phyloP scores from a whole-genome alignment of 1,140 invertebrate genomes.

The Oncopodura yosiiana region DNA sequence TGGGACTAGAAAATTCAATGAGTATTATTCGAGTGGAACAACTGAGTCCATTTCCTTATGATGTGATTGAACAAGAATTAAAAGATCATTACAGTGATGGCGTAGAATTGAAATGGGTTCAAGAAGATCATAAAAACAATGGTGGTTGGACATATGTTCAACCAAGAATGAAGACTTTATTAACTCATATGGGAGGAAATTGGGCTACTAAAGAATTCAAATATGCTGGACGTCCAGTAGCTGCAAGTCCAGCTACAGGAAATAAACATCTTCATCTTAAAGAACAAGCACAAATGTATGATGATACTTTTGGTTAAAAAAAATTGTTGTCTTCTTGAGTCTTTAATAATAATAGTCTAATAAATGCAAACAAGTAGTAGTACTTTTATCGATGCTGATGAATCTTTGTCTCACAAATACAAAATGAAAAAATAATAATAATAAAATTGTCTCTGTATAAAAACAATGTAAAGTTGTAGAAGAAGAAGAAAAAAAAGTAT shows the following conservation, averaged over 20 bases:
- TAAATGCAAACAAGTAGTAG: no score
- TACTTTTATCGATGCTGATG: no score
- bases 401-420: no score
- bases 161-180: conserved; percentile 72
- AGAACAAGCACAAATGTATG: conserved; percentile 46
- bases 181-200: conserved; percentile 29
- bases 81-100: conserved; percentile 1
- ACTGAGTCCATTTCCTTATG: conserved; percentile 96
- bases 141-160: conserved; percentile 93
- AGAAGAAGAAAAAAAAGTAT: no score
- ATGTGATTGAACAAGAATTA: conserved; percentile 74
- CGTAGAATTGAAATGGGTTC: conserved; percentile 78
- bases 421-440: no score
- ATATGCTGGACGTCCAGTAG: conserved; percentile 76
- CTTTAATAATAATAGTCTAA: no score
- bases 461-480: no score
- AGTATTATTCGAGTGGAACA: conserved; percentile 85
- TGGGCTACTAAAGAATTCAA: conserved; percentile 64
- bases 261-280: conserved; percentile 90
- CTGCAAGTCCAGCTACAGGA: conserved; percentile 90
- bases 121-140: conserved; percentile 99
- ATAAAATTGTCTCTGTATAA: no score
- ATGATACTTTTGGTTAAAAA: conserved; percentile 27
- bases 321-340: no score
- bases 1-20: conserved; percentile 65